Base-by-base conservation (phyloP, 2,797 vertebrate species). In the Nyctibius grandis region DNA sequence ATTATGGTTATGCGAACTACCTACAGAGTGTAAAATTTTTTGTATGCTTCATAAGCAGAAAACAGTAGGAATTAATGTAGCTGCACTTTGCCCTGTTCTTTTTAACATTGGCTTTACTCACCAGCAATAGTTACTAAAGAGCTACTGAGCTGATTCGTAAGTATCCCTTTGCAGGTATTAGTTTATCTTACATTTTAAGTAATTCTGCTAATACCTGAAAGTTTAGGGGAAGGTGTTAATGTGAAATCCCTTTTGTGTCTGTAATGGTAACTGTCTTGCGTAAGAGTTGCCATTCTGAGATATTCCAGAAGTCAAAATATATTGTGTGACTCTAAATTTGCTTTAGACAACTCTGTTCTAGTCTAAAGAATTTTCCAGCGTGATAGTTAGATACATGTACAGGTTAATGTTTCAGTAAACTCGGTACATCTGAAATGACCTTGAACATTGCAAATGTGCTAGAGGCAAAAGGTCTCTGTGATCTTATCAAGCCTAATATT, bases 381-480 rank as follows among this genome's bases (percentile, higher is more conserved):
- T 73, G 54, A 65, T 67, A 47, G 54, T 36, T 80, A 77, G 51
- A 50, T 78, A 80, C 34, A 38, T 68, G 77, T 85, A 45, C 80
- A 82, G 84, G 81, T 91, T 95, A 92, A 89, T 76, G 75, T 87
- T 96, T 73, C 80, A 67, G 80, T 76, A 59, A 91, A 69, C 78
- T 65, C 48, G n/a, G 70, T 70, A 48, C 51, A 67, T 91, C 63
- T 67, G 92, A 64, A 89, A 79, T 95, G 91, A 97, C 94, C 93
- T 95, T 96, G 92, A 96, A 59, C 89, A 76, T 67, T 94, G 90
- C 48, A 85, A 89, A 74, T 88, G 61, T 88, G 51, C 67, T 87
- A 51, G 70, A 93, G 72, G 95, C 80, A 70, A 87, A 89, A 95
- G 85, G 74, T 90, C 53, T 48, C 47, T 75, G 36, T 91, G 93